Conservation (phyloP, 2,797 vertebrate genomes). For the Lagorchestes hirsutus region DNA sequence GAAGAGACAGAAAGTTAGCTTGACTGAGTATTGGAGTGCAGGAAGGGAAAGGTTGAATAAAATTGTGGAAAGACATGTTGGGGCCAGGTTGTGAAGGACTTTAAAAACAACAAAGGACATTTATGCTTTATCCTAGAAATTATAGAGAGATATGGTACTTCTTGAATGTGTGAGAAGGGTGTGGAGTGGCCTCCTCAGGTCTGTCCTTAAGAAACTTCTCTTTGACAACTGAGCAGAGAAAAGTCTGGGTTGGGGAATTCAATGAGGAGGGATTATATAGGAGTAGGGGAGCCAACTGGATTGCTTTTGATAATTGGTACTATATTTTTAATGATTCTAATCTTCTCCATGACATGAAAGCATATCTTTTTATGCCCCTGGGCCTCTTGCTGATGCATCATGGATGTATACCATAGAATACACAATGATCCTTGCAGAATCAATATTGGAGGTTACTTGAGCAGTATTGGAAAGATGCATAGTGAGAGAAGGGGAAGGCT, state of each 20-base stretch:
- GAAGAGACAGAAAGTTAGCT: background rate
- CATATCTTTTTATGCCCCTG: too few species aligned
- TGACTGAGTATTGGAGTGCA: background rate
- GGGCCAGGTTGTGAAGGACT: background rate
- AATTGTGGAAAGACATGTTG: background rate
- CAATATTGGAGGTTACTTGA: background rate
- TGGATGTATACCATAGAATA: too few species aligned
- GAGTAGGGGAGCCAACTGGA: background rate
- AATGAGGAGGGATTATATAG: background rate
- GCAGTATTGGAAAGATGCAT: background rate
- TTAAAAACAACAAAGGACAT: background rate
- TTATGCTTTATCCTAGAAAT: background rate
- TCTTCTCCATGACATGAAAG: background rate
- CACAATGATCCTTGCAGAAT: too few species aligned
- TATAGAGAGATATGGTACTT: background rate
- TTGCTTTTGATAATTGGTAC: background rate
- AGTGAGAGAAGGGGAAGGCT: background rate
- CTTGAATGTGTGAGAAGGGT: background rate
- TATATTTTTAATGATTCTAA: background rate
- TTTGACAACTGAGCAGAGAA: background rate
- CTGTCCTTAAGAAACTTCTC: background rate
- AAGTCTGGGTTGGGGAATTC: background rate
- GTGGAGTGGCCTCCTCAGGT: background rate
- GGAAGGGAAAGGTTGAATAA: background rate
- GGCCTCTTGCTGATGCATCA: too few species aligned